These are phyloP conservation scores for Rhinogobius similis DNA, from an alignment of 2,113 vertebrate genomes.

Conservation along the genomic window DNA sequence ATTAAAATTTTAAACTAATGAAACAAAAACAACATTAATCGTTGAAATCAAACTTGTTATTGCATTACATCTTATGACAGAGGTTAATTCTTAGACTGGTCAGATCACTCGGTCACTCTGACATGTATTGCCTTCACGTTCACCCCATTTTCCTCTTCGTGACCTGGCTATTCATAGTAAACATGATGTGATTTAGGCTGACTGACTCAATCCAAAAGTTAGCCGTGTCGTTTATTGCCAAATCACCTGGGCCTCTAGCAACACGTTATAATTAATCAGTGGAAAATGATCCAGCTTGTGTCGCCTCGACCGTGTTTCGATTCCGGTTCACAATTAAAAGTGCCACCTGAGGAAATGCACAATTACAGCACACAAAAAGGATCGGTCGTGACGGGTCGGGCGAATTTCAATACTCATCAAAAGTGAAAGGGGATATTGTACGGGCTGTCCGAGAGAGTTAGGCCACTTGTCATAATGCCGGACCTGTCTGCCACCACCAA, in stretches of 20 bases:
- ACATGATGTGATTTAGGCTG: constrained; percentile 53
- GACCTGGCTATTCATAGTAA: constrained; percentile 43
- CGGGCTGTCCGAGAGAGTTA: constrained; percentile 49
- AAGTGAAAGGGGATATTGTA: constrained; percentile 43
- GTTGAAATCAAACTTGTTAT: not conserved
- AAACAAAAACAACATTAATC: no score
- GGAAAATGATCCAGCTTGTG: constrained; percentile 64
- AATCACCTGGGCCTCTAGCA: constrained; percentile 44
- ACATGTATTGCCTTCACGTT: constrained; percentile 24
- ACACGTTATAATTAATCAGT: constrained; percentile 69
- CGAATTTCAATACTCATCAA: constrained; percentile 60
- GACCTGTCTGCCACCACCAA: constrained; percentile 34
- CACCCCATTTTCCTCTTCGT: constrained; percentile 11
- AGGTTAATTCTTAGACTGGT: not conserved
- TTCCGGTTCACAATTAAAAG: constrained; percentile 55
- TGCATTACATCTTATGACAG: not conserved
- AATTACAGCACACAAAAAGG: constrained; percentile 56
- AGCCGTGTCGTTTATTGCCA: constrained; percentile 50
- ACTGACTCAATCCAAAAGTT: constrained; percentile 51
- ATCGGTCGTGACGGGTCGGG: constrained; percentile 49
- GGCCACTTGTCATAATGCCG: constrained; percentile 42
- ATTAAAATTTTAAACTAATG: no score
- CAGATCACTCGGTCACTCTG: not conserved
- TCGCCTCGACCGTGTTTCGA: constrained; percentile 27
- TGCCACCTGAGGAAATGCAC: constrained; percentile 64